Evolutionary conservation across 2,113 vertebrate species (phyloP).

Genomic region (Elachura formosa): DNA sequence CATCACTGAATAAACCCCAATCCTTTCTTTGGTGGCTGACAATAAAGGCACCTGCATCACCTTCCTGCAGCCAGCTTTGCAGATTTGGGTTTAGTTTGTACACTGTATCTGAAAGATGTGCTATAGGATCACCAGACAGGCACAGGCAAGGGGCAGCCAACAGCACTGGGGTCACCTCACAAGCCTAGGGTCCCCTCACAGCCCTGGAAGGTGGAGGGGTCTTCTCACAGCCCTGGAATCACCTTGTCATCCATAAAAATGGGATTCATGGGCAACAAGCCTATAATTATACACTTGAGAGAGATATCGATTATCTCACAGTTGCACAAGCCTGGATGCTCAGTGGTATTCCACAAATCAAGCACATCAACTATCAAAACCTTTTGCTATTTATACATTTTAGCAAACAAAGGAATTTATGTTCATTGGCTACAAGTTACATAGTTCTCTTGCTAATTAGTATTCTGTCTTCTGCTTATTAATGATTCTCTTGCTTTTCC

Average conservation of each 20-base stretch:
- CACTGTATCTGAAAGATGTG: fast-evolving
- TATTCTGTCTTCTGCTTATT: neutral
- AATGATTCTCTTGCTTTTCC: neutral
- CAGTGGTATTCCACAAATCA: neutral
- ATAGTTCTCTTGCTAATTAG: neutral
- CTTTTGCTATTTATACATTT: neutral
- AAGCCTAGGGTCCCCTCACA: fast-evolving
- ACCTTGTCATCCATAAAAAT: neutral
- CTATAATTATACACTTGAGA: neutral
- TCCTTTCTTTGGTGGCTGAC: neutral
- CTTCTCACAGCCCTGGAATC: neutral
- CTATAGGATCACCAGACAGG: fast-evolving
- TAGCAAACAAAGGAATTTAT: neutral
- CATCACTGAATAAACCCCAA: neutral
- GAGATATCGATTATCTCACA: neutral
- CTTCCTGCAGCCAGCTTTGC: neutral
- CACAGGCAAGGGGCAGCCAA: fast-evolving
- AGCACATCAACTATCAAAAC: neutral
- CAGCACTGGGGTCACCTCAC: fast-evolving
- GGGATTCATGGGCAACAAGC: neutral
- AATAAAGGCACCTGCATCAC: neutral
- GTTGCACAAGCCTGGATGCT: neutral
- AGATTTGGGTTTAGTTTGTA: neutral
- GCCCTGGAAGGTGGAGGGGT: too few relatives aligned
- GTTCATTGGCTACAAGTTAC: neutral